Conservation (phyloP, 2,888 invertebrate genomes). For the Synanthedon andrenaeformis region DNA sequence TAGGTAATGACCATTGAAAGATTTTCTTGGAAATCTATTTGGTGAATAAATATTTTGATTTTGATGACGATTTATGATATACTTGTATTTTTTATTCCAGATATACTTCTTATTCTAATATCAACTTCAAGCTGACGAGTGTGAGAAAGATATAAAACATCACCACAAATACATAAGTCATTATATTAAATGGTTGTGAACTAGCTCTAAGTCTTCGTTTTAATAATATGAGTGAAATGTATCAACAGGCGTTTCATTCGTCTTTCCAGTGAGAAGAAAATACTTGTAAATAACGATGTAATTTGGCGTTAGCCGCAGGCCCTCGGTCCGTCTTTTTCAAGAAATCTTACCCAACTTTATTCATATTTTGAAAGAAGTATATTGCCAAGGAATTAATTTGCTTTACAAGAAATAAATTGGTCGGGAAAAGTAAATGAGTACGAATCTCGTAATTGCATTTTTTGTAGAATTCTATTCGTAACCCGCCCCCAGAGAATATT, state of each 20-base stretch:
- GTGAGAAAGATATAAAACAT: neutral
- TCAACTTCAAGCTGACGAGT: neutral
- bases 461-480: constrained; percentile 47
- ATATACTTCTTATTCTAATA: constrained; percentile 53
- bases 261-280: constrained; percentile 26
- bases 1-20: too few species aligned
- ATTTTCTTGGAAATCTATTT: too few species aligned
- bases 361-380: constrained; percentile 63
- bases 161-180: neutral
- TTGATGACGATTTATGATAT: too few species aligned
- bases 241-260: neutral
- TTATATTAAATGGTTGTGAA: neutral
- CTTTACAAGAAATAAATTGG: constrained; percentile 54
- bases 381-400: constrained; percentile 63
- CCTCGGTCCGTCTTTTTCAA: constrained; percentile 47
- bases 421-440: constrained; percentile 52
- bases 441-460: constrained; percentile 59
- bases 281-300: constrained; percentile 63
- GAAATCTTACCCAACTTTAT: constrained; percentile 62
- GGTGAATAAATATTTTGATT: too few species aligned
- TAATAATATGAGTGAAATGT: neutral
- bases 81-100: constrained; percentile 33
- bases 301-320: constrained; percentile 61
- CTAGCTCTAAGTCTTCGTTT: neutral
- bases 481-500: constrained; percentile 26